Percentiles rank a stretch among this genome's conserved stretches.
Conservation (phyloP, 2,888 invertebrate genomes). For the Pyralis farinalis region DNA sequence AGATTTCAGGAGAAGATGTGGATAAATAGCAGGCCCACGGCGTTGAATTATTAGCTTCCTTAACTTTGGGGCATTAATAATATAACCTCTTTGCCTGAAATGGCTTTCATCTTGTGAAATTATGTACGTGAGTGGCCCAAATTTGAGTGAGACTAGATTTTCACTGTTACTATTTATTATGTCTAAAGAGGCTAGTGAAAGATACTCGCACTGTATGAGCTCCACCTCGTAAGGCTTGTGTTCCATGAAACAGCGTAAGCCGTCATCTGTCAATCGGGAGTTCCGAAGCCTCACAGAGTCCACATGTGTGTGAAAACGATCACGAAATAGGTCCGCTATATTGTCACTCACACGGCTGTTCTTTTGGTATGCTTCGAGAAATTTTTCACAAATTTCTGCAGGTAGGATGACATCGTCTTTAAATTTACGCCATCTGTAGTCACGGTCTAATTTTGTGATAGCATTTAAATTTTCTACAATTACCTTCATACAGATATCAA, state of each 20-base stretch:
- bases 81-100: slow-evolving; percentile 66
- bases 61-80: slow-evolving; percentile 82
- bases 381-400: slow-evolving; percentile 86
- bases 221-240: slow-evolving; percentile 89
- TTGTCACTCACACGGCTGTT: slow-evolving; percentile 82
- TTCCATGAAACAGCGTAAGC: slow-evolving; percentile 85
- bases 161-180: slow-evolving; percentile 85
- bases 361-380: slow-evolving; percentile 81
- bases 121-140: slow-evolving; percentile 85
- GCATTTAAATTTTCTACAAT: slow-evolving; percentile 83
- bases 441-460: slow-evolving; percentile 75
- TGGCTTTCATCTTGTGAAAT: slow-evolving; percentile 74
- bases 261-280: slow-evolving; percentile 86
- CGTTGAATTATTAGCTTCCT: slow-evolving; percentile 81
- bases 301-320: slow-evolving; percentile 84
- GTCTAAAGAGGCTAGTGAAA: slow-evolving; percentile 83
- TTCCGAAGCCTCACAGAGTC: slow-evolving; percentile 86
- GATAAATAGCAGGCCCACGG: slow-evolving; percentile 64
- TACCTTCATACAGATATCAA: slow-evolving; percentile 83
- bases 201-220: slow-evolving; percentile 86
- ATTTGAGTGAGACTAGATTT: slow-evolving; percentile 85
- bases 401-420: slow-evolving; percentile 84
- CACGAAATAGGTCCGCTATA: slow-evolving; percentile 86
- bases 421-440: slow-evolving; percentile 69
- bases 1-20: slow-evolving; percentile 80